These are phyloP conservation scores for Erinaceus europaeus DNA, from an alignment of 2,113 vertebrate species.

Conservation along the genomic window DNA sequence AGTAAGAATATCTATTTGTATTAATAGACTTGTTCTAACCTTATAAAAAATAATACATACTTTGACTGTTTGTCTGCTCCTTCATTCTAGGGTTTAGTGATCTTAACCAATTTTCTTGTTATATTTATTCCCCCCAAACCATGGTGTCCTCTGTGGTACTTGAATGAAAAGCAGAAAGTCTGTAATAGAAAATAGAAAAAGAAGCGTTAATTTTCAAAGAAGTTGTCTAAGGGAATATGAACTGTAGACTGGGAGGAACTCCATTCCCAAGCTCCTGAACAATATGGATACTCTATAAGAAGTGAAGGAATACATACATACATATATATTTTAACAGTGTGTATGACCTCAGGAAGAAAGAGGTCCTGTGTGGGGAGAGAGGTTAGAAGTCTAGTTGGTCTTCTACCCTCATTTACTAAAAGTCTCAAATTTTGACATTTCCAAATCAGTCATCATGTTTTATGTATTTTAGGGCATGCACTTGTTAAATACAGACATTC, in stretches of 20 bases:
- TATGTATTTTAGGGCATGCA: not conserved
- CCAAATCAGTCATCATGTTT: not conserved
- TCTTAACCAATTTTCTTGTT: not conserved
- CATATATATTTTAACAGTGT: too few relatives aligned
- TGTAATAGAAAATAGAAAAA: not conserved
- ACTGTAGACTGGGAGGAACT: not conserved
- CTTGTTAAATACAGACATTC: not conserved
- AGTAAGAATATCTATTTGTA: not conserved
- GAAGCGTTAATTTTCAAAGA: not conserved
- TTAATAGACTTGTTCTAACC: not conserved
- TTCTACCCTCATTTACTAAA: not conserved
- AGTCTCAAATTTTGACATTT: not conserved
- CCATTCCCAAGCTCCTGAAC: not conserved
- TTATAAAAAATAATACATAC: not conserved
- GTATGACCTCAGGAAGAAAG: not conserved
- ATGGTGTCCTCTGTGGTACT: not conserved
- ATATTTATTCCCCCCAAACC: not conserved
- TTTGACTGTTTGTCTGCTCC: not conserved
- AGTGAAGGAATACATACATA: too few relatives aligned
- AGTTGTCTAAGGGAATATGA: not conserved
- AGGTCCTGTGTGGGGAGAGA: not conserved
- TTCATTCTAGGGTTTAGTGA: rapidly evolving
- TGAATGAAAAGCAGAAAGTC: too few relatives aligned
- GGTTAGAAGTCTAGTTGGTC: not conserved
- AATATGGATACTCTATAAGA: rapidly evolving